Evolutionary conservation across 2,797 vertebrate species (phyloP), one percentile per base, ranked within the genome.

Genomic region (Ispidina picta): DNA sequence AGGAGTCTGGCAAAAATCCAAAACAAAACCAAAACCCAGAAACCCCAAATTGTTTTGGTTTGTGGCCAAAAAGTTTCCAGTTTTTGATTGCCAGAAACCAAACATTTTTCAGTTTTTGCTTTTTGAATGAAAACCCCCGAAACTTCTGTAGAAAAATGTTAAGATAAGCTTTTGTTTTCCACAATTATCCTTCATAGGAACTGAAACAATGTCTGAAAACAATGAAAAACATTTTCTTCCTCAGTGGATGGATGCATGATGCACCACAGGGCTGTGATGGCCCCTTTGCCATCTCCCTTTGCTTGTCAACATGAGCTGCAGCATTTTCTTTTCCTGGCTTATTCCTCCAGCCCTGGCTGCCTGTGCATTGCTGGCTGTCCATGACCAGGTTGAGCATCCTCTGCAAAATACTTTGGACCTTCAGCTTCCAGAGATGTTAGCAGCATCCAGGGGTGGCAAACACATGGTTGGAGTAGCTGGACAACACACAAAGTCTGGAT

Each of bases 31-130:
- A 92, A 95, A 94, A 88, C 29, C 76, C 80, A 89, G 88, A 94
- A 96, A 87, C 75, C 81, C 92, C 78, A 78, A 94, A 93, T 83
- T 87, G 75, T 89, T 93, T 92, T 94, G 93, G 39, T 90, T 89
- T 83, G 72, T 85, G 79, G 84, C 90, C 88, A 91, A 41, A 92
- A 93, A 23, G 19, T 87, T 94, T 96, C 90, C 83, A 94, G 81
- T 29, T 91, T 94, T 96, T 85, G 84, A 65, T 65, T 90, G 83
- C 94, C 95, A 96, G 84, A 77, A 96, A 84, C 69, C 46, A 89
- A 90, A 92, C 69, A 92, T 84, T 85, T 94, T 90, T 71, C n/a
- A 48, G 56, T 76, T 90, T 86, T 76, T 88, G 29, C 69, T 74
- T 88, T 85, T 85, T 94, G 41, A 92, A 85, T 72, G 31, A 94